Base-by-base conservation (phyloP, 1,140 invertebrate genomes). In the Octopus bimaculoides region DNA sequence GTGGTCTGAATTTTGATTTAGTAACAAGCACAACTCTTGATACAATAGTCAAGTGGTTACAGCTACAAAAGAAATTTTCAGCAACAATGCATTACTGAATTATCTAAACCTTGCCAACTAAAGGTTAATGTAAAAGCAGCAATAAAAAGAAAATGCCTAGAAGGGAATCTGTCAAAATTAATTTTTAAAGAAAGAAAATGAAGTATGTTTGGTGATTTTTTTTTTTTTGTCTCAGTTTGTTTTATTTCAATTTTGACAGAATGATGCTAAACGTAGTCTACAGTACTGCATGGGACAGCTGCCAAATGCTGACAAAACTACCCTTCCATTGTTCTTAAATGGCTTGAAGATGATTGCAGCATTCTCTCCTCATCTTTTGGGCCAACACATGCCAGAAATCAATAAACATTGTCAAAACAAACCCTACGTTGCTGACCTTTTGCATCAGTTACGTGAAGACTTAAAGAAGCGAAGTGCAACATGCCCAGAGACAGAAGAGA, bases 261-360 rank as follows among this genome's bases (percentile, higher is more conserved):
- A 83, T 10, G 81, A 93, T 81, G 95, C 94, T 0, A 93, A 94
- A 87, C 94, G 94, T 84, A 94, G 94, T 9, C 88, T 96, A 53
- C 93, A 94, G 89, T 96, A 95, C 90, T 93, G 96, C 73, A 90
- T 95, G 55, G 93, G 94, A 84, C 92, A 94, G 83, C 90, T 96
- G 52, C 92, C 92, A 6, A 54, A 75, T 84, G 93, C 92, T 9
- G 94, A 95, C 85, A 91, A 94, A 82, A 92, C 92, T 66, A 93
- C 92, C 82, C 93, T 95, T 92, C 93, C 7, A 91, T 93, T 52
- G 89, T 96, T 79, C 88, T 96, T 79, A 92, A 94, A 79, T 95
- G 96, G 87, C 94, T 95, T 20, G 94, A 94, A 20, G 91, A 93
- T 4, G 91, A 96, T 10, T 95, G 94, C 87, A 93, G 93, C 86